These are phyloP conservation scores for Stenoptilia bipunctidactyla DNA, from an alignment of 2,888 invertebrate species.

Conservation along the genomic window DNA sequence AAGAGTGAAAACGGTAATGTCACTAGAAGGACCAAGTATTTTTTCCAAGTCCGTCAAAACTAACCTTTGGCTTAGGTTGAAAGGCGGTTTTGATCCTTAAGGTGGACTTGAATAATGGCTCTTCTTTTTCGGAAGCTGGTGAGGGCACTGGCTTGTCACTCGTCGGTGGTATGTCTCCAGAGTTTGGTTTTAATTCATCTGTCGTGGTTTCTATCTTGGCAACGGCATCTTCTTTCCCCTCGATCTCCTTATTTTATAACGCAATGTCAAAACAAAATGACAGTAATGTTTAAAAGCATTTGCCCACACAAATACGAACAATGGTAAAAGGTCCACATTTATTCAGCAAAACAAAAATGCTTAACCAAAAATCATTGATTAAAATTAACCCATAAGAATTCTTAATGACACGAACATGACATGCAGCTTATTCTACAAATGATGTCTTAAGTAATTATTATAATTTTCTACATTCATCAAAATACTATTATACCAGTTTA, in stretches of 20 bases:
- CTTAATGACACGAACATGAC: neutral
- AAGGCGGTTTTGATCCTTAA: constrained; percentile 41
- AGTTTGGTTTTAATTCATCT: constrained; percentile 56
- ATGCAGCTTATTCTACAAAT: neutral
- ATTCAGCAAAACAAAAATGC: neutral
- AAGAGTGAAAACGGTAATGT: no score
- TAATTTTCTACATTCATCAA: no score
- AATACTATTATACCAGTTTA: neutral
- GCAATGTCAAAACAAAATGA: constrained; percentile 56
- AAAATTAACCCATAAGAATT: neutral
- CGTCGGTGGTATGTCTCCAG: constrained; percentile 35
- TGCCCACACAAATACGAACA: constrained; percentile 12
- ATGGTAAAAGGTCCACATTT: neutral
- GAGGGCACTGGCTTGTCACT: constrained; percentile 27
- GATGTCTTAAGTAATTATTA: no score
- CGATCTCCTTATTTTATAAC: constrained; percentile 30
- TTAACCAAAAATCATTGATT: neutral
- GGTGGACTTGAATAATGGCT: constrained; percentile 62
- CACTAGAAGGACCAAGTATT: no score
- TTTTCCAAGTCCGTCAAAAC: constrained; percentile 19
- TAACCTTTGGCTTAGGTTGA: constrained; percentile 55
- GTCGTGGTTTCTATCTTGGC: constrained; percentile 64
- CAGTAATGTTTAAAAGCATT: constrained; percentile 24
- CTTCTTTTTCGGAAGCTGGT: constrained; percentile 51
- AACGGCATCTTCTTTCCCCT: constrained; percentile 48